phyloP scores from a whole-genome alignment of 2,113 vertebrate species.

The Geococcyx californianus region DNA sequence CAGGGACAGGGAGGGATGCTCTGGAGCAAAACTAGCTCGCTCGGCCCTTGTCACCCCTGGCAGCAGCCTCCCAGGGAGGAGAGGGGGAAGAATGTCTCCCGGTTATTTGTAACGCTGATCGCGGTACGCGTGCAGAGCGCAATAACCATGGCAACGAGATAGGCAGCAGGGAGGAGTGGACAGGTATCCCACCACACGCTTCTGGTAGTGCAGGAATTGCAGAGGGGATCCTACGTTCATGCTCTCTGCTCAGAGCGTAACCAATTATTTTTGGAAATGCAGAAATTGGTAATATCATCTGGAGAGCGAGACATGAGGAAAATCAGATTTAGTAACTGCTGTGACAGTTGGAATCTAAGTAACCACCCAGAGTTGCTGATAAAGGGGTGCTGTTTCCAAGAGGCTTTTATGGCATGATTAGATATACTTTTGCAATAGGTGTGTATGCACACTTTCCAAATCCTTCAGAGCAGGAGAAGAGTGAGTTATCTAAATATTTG shows the following conservation, averaged over 20 bases:
- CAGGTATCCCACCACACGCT: neutral
- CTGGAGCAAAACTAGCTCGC: neutral
- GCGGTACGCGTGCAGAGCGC: neutral
- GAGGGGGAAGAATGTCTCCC: neutral
- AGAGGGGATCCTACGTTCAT: neutral
- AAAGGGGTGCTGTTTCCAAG: neutral
- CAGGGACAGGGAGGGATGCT: neutral
- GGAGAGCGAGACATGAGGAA: conserved; percentile 10
- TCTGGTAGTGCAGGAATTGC: neutral
- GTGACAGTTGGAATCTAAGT: neutral
- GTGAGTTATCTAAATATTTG: neutral
- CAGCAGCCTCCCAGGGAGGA: neutral
- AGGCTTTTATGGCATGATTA: neutral
- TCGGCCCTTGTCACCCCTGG: neutral
- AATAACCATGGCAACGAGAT: neutral
- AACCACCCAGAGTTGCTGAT: neutral
- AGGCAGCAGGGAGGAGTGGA: neutral
- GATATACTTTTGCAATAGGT: neutral
- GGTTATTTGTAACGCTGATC: neutral
- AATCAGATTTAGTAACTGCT: conserved; percentile 15
- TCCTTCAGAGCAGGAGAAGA: conserved; percentile 1
- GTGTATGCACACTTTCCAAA: neutral
- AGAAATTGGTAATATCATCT: neutral
- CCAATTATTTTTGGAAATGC: neutral
- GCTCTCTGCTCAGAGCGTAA: neutral